phyloP scores from a whole-genome alignment of 2,888 invertebrate genomes.

The Sepiola atlantica region DNA sequence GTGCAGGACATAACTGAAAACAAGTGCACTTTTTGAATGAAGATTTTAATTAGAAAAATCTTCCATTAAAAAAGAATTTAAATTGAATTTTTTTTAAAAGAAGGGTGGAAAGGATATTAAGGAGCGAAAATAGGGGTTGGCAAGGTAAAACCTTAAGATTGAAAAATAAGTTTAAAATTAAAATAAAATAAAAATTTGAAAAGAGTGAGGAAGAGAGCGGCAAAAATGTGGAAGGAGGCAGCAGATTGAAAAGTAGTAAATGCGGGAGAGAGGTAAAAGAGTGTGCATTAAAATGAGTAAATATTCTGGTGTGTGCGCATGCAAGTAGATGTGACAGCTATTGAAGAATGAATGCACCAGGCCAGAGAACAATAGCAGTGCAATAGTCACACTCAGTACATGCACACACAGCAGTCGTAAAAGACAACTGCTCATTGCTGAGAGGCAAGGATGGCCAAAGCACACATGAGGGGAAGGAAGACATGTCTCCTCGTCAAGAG shows the following conservation, averaged over 20 bases:
- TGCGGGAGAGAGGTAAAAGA: not conserved
- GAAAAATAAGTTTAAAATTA: slow-evolving; percentile 22
- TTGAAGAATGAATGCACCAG: not conserved
- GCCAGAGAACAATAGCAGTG: slow-evolving; percentile 32
- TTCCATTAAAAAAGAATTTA: slow-evolving; percentile 32
- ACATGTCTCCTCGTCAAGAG: not conserved
- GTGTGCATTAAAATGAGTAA: slow-evolving; percentile 18
- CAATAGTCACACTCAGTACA: slow-evolving; percentile 4
- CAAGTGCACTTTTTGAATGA: slow-evolving; percentile 21
- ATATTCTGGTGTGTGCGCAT: not conserved
- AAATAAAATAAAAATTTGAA: not conserved
- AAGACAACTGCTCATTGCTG: not conserved
- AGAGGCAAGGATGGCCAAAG: not conserved
- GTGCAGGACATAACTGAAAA: slow-evolving; percentile 22
- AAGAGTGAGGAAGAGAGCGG: not conserved
- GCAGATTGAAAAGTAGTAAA: not conserved
- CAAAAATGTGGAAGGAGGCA: not conserved
- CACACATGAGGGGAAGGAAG: not conserved
- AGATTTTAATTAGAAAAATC: slow-evolving; percentile 13
- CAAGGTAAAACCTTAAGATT: not conserved
- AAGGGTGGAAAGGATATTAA: slow-evolving; percentile 20
- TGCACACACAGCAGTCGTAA: slow-evolving; percentile 1
- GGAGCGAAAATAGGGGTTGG: slow-evolving; percentile 9
- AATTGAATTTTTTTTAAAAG: slow-evolving; percentile 13
- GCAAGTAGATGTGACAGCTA: slow-evolving; percentile 32